phyloP scores from a whole-genome alignment of 2,888 invertebrate genomes.

The Argyresthia goedartella region DNA sequence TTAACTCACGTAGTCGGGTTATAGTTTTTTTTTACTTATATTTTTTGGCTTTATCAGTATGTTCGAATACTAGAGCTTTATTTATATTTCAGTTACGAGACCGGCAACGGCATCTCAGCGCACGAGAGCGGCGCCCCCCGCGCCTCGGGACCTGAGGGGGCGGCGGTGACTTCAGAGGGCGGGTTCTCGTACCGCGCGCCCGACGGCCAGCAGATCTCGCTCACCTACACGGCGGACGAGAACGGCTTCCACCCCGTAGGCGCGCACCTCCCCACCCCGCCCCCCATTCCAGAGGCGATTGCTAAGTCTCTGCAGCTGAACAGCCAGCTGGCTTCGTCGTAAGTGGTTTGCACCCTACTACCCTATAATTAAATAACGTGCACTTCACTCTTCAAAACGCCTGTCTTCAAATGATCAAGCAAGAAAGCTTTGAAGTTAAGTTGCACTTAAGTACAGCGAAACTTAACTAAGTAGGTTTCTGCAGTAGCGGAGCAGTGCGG shows the following conservation, averaged over 20 bases:
- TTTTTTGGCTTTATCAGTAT: too few relatives aligned
- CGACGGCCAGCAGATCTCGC: conserved; percentile 70
- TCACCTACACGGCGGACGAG: conserved; percentile 77
- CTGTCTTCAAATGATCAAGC: too few relatives aligned
- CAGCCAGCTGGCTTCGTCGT: conserved; percentile 42
- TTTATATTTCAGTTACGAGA: conserved; percentile 55
- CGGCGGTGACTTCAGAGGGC: conserved; percentile 69
- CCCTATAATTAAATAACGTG: too few relatives aligned
- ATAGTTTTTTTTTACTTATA: too few relatives aligned
- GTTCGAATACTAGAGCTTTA: too few relatives aligned
- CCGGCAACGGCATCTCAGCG: conserved; percentile 73
- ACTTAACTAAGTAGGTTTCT: too few relatives aligned
- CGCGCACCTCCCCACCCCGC: conserved; percentile 69
- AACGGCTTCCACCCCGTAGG: conserved; percentile 75
- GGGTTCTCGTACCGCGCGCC: conserved; percentile 75
- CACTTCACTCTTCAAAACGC: too few relatives aligned
- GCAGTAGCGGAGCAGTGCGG: too few relatives aligned
- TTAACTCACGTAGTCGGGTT: too few relatives aligned
- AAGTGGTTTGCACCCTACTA: conserved; percentile 17
- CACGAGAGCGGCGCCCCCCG: conserved; percentile 68
- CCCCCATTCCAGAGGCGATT: conserved; percentile 69
- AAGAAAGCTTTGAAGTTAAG: too few relatives aligned
- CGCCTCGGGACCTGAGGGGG: conserved; percentile 56
- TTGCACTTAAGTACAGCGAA: too few relatives aligned
- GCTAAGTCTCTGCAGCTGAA: conserved; percentile 51